Conservation (phyloP, 1,140 invertebrate species). For the Acromyrmex echinatior region DNA sequence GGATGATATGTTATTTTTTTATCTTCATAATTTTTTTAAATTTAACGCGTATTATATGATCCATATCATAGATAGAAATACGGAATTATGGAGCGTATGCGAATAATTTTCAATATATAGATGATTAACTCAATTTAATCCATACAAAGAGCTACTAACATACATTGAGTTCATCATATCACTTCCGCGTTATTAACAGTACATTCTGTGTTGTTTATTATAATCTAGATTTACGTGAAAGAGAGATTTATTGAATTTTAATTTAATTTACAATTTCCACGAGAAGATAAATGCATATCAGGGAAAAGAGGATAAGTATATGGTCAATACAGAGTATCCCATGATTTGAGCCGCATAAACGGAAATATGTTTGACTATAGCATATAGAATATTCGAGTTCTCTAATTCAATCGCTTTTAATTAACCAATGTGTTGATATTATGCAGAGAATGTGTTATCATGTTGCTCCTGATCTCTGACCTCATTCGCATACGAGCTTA, state of each 20-base stretch:
- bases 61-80: background rate
- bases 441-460: constrained; percentile 36
- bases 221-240: background rate
- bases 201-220: background rate
- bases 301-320: background rate
- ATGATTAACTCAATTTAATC: background rate
- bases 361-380: background rate
- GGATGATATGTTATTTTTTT: background rate
- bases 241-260: background rate
- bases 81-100: background rate
- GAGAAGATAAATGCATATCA: background rate
- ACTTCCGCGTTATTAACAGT: background rate
- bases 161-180: background rate
- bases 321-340: background rate
- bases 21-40: background rate
- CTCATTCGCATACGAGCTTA: constrained; percentile 26
- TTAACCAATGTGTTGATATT: background rate
- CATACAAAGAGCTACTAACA: background rate
- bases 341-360: background rate
- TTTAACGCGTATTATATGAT: background rate
- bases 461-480: constrained; percentile 44
- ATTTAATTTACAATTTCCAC: background rate
- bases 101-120: background rate
- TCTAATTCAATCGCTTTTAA: background rate
- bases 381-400: background rate